Conservation (phyloP, 92 coral and sea anemone species). For the Parazoanthus atlanticus region DNA sequence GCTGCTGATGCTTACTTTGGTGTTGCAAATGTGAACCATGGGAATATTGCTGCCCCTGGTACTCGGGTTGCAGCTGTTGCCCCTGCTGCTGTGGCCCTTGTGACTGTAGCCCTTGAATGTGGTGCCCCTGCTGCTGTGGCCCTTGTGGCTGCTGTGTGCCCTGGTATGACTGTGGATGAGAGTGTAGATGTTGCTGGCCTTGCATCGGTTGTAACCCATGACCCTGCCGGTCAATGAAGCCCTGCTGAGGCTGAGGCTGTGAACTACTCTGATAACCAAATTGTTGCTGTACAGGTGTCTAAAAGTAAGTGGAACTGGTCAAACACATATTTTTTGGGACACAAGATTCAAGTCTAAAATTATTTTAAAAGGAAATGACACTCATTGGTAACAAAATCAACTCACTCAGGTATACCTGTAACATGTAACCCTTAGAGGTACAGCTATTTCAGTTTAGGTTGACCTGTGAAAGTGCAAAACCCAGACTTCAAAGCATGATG, state of each 20-base stretch:
- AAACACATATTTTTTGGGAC: not conserved
- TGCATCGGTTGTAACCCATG: not conserved
- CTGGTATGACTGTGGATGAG: not conserved
- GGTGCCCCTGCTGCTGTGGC: not conserved
- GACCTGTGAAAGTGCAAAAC: too few relatives aligned
- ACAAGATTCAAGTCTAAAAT: not conserved
- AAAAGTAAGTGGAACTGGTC: not conserved
- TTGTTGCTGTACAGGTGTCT: constrained; percentile 15
- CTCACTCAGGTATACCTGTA: too few relatives aligned
- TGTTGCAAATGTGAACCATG: constrained; percentile 25
- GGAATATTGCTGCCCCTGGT: constrained; percentile 30
- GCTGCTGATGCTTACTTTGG: not conserved
- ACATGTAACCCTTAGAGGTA: too few relatives aligned
- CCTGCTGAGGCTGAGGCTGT: not conserved
- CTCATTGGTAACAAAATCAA: too few relatives aligned
- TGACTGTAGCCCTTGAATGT: not conserved
- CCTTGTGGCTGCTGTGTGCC: not conserved
- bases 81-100: not conserved
- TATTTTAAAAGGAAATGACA: too few relatives aligned
- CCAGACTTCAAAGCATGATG: too few relatives aligned
- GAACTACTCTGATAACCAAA: not conserved
- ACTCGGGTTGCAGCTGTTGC: constrained; percentile 3
- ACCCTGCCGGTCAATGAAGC: constrained; percentile 22
- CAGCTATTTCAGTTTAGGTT: too few relatives aligned
- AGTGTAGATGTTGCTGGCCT: constrained; percentile 18